A percentile compares a stretch with the other conserved stretches of the same genome.
phyloP scores from a whole-genome alignment of 2,888 invertebrate genomes.

The Lepetodrilus schrolli region DNA sequence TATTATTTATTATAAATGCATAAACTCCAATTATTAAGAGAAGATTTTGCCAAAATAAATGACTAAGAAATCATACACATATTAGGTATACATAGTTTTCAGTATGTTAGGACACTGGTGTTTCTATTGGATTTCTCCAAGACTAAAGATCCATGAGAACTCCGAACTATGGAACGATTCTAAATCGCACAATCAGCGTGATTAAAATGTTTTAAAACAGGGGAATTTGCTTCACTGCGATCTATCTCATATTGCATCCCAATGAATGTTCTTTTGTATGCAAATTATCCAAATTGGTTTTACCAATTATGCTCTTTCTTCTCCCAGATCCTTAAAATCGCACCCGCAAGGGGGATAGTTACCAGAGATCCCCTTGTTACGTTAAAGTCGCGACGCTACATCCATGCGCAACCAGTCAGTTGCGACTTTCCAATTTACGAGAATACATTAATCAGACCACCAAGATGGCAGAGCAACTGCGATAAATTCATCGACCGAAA shows the following conservation, averaged over 20 bases:
- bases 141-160: too few relatives aligned
- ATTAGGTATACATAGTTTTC: too few relatives aligned
- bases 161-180: too few relatives aligned
- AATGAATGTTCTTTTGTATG: constrained; percentile 1
- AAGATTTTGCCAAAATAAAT: too few relatives aligned
- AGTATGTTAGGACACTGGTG: too few relatives aligned
- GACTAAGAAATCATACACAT: too few relatives aligned
- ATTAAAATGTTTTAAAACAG: constrained; percentile 3
- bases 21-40: too few relatives aligned
- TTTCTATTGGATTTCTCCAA: neutral
- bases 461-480: neutral
- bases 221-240: neutral
- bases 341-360: too few relatives aligned
- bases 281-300: constrained; percentile 25
- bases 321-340: neutral
- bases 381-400: neutral
- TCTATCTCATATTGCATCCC: neutral
- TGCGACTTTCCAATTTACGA: constrained; percentile 5
- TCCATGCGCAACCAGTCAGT: neutral
- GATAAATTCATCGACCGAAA: constrained; percentile 40
- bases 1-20: too few relatives aligned
- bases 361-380: too few relatives aligned
- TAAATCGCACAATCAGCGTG: neutral
- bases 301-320: neutral
- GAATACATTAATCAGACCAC: constrained; percentile 9